Conservation (phyloP, 2,113 vertebrate genomes). For the Nibea coibor region DNA sequence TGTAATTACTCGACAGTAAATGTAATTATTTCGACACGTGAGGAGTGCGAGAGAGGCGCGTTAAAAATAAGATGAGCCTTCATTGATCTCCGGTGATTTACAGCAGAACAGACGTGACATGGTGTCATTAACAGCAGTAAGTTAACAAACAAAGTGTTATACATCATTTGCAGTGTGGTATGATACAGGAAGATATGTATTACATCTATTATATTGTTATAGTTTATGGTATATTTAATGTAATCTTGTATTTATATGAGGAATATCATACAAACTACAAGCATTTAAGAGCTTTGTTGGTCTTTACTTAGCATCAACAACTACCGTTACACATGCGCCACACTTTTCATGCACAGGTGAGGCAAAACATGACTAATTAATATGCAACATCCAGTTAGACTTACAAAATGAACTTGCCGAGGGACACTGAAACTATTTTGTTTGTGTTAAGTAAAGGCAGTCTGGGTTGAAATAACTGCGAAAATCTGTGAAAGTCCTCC, state of each 20-base stretch:
- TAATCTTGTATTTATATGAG: neutral
- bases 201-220: neutral
- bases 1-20: constrained; percentile 6
- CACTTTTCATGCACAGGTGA: too few species aligned
- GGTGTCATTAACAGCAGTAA: neutral
- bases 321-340: neutral
- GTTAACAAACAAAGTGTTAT: neutral
- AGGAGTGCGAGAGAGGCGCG: neutral
- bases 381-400: too few species aligned
- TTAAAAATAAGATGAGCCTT: neutral
- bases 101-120: neutral
- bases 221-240: neutral
- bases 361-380: too few species aligned
- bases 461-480: too few species aligned
- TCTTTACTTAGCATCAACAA: neutral
- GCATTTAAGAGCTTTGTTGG: too few species aligned
- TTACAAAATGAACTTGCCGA: too few species aligned
- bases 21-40: neutral
- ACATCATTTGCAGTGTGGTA: neutral
- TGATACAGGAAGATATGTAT: neutral
- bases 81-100: neutral
- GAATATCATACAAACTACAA: neutral
- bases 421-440: too few species aligned
- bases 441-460: too few species aligned
- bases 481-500: too few species aligned